These are phyloP conservation scores for Stenichneumon culpator DNA, from an alignment of 2,888 invertebrate genomes.

Conservation along the genomic window DNA sequence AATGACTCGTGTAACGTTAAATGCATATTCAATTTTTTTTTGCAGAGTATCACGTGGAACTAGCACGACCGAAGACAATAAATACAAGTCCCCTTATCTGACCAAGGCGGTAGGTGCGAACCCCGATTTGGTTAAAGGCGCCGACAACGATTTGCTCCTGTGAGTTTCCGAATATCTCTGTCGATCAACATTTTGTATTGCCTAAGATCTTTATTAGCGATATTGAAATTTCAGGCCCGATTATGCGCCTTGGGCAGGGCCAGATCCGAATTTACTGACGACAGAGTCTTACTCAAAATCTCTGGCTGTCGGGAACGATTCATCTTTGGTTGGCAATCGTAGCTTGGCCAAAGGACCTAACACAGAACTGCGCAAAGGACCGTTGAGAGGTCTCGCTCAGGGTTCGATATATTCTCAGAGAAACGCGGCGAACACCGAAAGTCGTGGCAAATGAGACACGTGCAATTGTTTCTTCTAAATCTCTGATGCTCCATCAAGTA, in stretches of 20 bases:
- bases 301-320: conserved; percentile 86
- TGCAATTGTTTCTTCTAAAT: conserved; percentile 80
- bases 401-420: conserved; percentile 92
- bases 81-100: conserved; percentile 88
- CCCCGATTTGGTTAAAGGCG: conserved; percentile 90
- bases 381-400: conserved; percentile 90
- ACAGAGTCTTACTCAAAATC: conserved; percentile 76
- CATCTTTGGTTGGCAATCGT: conserved; percentile 82
- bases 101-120: conserved; percentile 90
- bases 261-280: conserved; percentile 88
- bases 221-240: conserved; percentile 87
- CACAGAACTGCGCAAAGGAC: conserved; percentile 90
- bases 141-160: conserved; percentile 92
- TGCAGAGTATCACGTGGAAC: conserved; percentile 85
- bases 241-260: conserved; percentile 94
- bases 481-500: conserved; percentile 32
- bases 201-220: background rate
- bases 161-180: conserved; percentile 85
- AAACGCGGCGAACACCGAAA: conserved; percentile 85
- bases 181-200: background rate
- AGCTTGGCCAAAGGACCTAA: conserved; percentile 89
- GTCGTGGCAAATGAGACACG: conserved; percentile 86
- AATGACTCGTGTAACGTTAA: background rate
- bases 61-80: conserved; percentile 85
- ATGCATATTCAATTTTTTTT: conserved; percentile 21